phyloP scores from a whole-genome alignment of 2,888 invertebrate species.

The Drosophila multiciliata region DNA sequence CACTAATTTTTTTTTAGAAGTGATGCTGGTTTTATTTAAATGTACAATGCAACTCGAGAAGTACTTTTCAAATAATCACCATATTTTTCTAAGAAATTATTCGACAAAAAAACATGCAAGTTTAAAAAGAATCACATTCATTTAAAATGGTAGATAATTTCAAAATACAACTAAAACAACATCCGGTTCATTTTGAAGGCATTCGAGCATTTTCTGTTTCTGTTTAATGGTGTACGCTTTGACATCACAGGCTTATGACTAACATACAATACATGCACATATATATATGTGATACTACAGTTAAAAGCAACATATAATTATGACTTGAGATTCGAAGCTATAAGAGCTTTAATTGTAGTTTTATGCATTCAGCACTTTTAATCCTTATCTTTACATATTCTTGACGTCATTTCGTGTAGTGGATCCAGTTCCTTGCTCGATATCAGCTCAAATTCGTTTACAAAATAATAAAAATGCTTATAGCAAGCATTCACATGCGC shows the following conservation, averaged over 20 bases:
- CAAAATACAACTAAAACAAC: neutral
- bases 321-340: constrained; percentile 50
- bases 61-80: neutral
- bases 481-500: constrained; percentile 97
- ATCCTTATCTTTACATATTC: constrained; percentile 88
- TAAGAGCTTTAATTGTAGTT: constrained; percentile 13
- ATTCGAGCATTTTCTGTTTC: constrained; percentile 23
- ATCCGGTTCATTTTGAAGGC: neutral
- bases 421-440: constrained; percentile 94
- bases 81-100: neutral
- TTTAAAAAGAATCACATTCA: neutral
- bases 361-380: constrained; percentile 17
- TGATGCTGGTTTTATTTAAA: neutral
- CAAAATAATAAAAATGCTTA: constrained; percentile 97
- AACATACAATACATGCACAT: constrained; percentile 37
- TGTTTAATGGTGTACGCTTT: constrained; percentile 40
- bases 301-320: constrained; percentile 55
- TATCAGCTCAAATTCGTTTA: constrained; percentile 93
- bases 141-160: neutral
- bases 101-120: neutral
- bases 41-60: neutral
- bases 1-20: neutral
- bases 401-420: constrained; percentile 90
- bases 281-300: constrained; percentile 15
- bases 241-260: constrained; percentile 60